These are phyloP conservation scores for Amiota minor DNA, from an alignment of 2,888 invertebrate species.

Conservation along the genomic window DNA sequence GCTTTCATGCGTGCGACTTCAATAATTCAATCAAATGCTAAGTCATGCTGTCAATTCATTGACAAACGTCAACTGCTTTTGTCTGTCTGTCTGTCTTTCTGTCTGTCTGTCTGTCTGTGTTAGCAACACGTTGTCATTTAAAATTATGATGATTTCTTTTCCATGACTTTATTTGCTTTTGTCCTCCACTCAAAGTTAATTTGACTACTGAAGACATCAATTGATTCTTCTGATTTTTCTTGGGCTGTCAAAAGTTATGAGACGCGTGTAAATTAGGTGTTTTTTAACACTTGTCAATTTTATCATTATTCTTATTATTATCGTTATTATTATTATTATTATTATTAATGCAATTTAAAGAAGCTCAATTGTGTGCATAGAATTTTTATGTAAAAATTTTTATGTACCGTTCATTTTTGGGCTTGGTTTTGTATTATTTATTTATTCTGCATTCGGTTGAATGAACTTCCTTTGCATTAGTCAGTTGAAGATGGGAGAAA, in stretches of 20 bases:
- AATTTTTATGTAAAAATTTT: conserved; percentile 42
- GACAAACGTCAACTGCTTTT: background rate
- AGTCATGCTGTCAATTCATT: conserved; percentile 40
- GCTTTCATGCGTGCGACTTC: conserved; percentile 21
- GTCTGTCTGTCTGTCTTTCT: conserved; percentile 55
- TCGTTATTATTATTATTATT: conserved; percentile 50
- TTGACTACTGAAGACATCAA: conserved; percentile 1
- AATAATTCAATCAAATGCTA: conserved; percentile 54
- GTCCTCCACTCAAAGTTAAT: background rate
- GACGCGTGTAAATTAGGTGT: conserved; percentile 36
- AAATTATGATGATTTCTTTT: conserved; percentile 60
- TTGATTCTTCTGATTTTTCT: background rate
- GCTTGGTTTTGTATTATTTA: background rate
- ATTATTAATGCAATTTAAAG: conserved; percentile 63
- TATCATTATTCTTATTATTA: conserved; percentile 38
- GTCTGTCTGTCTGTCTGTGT: conserved; percentile 50
- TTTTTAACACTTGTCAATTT: conserved; percentile 29
- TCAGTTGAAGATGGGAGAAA: background rate
- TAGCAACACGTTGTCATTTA: conserved; percentile 54
- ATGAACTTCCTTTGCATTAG: conserved; percentile 12
- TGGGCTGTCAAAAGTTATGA: conserved; percentile 26
- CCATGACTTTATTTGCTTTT: conserved; percentile 46
- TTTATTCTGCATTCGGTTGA: background rate
- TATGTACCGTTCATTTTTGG: conserved; percentile 6
- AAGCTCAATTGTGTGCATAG: conserved; percentile 60